Base-by-base conservation (phyloP, 2,113 vertebrate species). In the Seriola rivoliana region DNA sequence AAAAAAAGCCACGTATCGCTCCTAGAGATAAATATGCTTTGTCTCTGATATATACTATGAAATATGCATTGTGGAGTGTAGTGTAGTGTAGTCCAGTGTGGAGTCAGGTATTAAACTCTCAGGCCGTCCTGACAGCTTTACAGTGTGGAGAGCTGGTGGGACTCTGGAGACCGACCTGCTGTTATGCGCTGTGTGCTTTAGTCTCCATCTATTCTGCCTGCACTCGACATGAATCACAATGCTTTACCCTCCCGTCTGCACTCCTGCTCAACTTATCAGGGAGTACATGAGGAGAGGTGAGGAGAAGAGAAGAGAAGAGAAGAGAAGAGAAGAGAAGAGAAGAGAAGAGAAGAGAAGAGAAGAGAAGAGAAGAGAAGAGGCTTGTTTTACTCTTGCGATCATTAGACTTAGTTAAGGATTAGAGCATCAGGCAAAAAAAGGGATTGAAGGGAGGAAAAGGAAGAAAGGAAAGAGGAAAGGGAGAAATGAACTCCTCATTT, bases 141-240 rank as follows among this genome's bases (percentile, higher is more conserved):
- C 80, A 82, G 81, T 48, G 78, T 78, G 85, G 57, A 81, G 76
- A 68, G 75, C 76, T 78, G 81, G 11, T 29, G 59, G 75, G 80
- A 75, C 89, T 81, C 87, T 44, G 74, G 90, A 91, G 87, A 88
- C 48, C 11, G 2, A 50, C 80, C 74, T 57, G 75, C 78, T 17
- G 54, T 73, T 90, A 63, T 81, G 73, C 50, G 54, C 80, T 76
- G 62, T 89, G 78, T 65, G 70, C 85, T 78, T 73, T 70, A 70
- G 67, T 86, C 87, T 89, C 75, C 54, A 80, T 88, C 81, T 70
- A 71, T 77, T 82, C 85, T 76, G 80, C 52, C 74, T 68, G 85
- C 85, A 86, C 87, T 88, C 74, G 17, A 87, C 90, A 85, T 86
- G 87, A 91, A 90, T 91, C 89, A 91, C 88, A 86, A 82, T 78